Evolutionary conservation across 2,113 vertebrate genomes (phyloP).

Genomic region (Eudyptes chrysolophus): DNA sequence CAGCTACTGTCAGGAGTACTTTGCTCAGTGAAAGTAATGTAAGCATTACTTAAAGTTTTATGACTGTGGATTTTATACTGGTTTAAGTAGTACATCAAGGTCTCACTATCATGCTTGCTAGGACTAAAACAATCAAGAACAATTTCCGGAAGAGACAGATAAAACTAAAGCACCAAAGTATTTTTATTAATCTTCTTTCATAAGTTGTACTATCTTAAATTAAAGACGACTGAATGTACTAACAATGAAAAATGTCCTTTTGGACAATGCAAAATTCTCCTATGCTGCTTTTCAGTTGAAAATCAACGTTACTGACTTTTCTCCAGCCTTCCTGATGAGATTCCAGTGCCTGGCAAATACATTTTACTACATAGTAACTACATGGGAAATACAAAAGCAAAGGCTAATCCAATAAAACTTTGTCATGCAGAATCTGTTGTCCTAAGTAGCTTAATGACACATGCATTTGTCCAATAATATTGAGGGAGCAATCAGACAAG

Average conservation of each 20-base stretch:
- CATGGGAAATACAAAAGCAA: neutral
- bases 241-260: constrained; percentile 22
- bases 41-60: constrained; percentile 84
- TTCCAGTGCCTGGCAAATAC: neutral
- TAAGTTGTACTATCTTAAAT: constrained; percentile 32
- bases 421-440: neutral
- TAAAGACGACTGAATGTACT: constrained; percentile 23
- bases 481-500: neutral
- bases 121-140: constrained; percentile 24
- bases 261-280: neutral
- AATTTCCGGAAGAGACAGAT: neutral
- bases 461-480: neutral
- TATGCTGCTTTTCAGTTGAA: neutral
- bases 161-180: constrained; percentile 15
- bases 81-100: constrained; percentile 59
- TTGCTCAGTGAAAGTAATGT: constrained; percentile 79
- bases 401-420: neutral
- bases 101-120: constrained; percentile 12
- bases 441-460: constrained; percentile 1
- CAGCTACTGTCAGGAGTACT: constrained; percentile 81
- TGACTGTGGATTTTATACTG: constrained; percentile 63
- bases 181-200: constrained; percentile 51
- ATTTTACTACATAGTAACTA: neutral
- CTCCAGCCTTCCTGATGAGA: neutral
- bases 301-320: neutral